Evolutionary conservation across 2,113 vertebrate species (phyloP).

Genomic region (Xenus cinereus): DNA sequence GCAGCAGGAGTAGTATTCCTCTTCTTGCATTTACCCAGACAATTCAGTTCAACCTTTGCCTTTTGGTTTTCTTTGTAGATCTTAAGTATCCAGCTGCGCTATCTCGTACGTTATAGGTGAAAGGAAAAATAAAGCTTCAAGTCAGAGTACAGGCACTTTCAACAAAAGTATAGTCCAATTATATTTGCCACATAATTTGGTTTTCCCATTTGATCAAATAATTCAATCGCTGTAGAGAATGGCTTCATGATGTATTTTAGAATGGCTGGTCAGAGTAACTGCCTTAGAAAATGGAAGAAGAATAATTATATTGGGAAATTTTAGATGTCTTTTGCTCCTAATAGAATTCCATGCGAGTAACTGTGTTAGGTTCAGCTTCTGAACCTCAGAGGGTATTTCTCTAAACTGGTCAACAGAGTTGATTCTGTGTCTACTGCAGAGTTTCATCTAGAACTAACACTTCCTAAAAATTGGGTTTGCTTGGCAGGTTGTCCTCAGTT

Average conservation of each 20-base stretch:
- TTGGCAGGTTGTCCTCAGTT: not conserved
- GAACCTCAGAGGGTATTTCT: not conserved
- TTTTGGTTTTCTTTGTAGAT: not conserved
- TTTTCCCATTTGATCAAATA: slow-evolving; percentile 7
- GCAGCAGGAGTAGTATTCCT: not conserved
- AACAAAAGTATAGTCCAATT: not conserved
- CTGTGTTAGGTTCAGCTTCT: not conserved
- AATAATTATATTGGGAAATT: not conserved
- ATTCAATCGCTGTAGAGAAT: not conserved
- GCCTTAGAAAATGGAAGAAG: not conserved
- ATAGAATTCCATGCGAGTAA: not conserved
- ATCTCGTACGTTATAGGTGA: not conserved
- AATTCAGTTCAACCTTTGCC: not conserved
- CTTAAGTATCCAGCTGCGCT: not conserved
- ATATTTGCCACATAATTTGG: not conserved
- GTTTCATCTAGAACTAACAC: not conserved
- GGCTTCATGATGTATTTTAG: not conserved
- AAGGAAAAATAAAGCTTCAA: not conserved
- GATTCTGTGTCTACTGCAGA: not conserved
- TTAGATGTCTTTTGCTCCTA: not conserved
- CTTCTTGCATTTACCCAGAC: not conserved
- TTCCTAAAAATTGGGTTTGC: not conserved
- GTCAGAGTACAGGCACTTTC: not conserved
- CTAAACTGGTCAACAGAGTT: not conserved
- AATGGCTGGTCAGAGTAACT: not conserved